Base-by-base conservation (phyloP, 2,888 invertebrate genomes). In the Notodonta dromedarius region DNA sequence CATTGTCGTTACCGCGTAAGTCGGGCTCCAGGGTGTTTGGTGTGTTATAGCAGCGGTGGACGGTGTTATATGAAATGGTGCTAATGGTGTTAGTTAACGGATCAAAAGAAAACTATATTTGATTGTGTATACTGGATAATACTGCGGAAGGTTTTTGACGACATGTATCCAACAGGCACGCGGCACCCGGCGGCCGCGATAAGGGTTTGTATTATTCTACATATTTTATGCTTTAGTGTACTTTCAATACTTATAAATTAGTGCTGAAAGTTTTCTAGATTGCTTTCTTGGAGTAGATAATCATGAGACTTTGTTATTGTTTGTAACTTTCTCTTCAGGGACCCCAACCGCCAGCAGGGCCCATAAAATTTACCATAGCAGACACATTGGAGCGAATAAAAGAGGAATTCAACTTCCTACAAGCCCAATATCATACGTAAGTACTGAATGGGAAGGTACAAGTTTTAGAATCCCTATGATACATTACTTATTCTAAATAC, bases 371-470 rank as follows among this genome's bases (percentile, higher is more conserved):
- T 92, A 98, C 98, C 65, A 96, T 98, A 79, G 96, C 96, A 53
- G 98, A 98, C 90, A 97, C 97, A 65, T 97, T 98, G 93, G 98
- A 98, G 92, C 95, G 98, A 86, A 98, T 98, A 80, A 98, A 98
- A 91, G 98, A 98, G 88, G 98, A 98, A 93, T 98, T 98, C 90
- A 98, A 97, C 93, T 98, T 98, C 92, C 94, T 98, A 74, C 98
- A 98, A 94, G 97, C 98, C 62, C 98, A 98, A 90, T 98, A 98
- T 93, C 98, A 98, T 93, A 96, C 96, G 98, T 98, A 94, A 97
- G 96, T 95, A 70, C 53, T 16, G 16, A 13, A n/a, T 46, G n/a
- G n/a, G 13, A 12, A 50, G 11, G 57, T 14, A 57, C 69, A 62
- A 63, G 59, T 61, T 60, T 60, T 61, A 51, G 57, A 35, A 35